Conservation (phyloP, 2,888 invertebrate species). For the Leucophenga maculata region DNA sequence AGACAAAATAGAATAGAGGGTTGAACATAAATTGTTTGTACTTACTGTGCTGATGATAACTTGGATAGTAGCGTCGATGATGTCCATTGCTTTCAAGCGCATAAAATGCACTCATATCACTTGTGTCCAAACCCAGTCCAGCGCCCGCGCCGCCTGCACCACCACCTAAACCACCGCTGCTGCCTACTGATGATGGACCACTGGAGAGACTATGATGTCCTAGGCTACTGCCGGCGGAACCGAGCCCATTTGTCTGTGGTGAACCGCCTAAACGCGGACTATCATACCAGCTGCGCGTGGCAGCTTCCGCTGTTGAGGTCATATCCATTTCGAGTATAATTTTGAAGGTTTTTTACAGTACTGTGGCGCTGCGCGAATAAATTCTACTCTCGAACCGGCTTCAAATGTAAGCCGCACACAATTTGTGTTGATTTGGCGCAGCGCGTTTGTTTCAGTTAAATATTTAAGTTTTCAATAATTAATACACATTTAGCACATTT, state of each 20-base stretch:
- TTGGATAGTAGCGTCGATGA: constrained; percentile 72
- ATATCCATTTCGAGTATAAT: constrained; percentile 73
- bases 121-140: constrained; percentile 68
- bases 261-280: constrained; percentile 72
- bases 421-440: too few species aligned
- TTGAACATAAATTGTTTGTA: constrained; percentile 32
- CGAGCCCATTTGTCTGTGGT: constrained; percentile 69
- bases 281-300: constrained; percentile 73
- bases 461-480: background rate
- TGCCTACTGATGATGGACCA: constrained; percentile 67
- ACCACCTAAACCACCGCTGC: constrained; percentile 61
- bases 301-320: constrained; percentile 73
- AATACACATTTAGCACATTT: constrained; percentile 14
- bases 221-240: constrained; percentile 65
- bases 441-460: background rate
- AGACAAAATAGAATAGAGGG: constrained; percentile 45
- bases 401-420: too few species aligned
- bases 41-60: constrained; percentile 72
- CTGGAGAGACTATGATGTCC: constrained; percentile 69
- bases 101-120: constrained; percentile 73
- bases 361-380: constrained; percentile 49
- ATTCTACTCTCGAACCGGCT: too few species aligned
- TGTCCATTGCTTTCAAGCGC: constrained; percentile 72
- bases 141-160: constrained; percentile 58
- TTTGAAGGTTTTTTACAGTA: constrained; percentile 68